Evolutionary conservation across 2,113 vertebrate genomes (phyloP), one percentile per base, ranked within the genome.

Genomic region (Capra hircus): DNA sequence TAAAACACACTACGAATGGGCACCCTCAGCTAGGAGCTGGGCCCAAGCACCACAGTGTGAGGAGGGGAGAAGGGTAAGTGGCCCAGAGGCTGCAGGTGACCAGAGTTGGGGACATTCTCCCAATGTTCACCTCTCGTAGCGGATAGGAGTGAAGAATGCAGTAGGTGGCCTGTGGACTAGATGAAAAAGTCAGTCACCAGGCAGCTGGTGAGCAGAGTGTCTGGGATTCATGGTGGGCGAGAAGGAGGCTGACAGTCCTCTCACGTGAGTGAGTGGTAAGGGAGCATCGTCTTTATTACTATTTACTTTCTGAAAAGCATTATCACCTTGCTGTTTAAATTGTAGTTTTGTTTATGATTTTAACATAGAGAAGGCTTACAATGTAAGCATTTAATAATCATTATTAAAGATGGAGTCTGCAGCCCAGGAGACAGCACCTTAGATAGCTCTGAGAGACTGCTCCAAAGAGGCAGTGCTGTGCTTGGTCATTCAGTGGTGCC

Each of bases 1-100:
- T 1, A 15, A n/a, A 8, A 33, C 2, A 15, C 1, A 1, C 5
- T 4, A 1, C 0, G 19, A n/a, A 23, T 1, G 0, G 9, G 30
- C 3, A 27, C 8, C 77, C 45, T 28, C 4, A 45, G 60, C 33
- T 23, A 6, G 60, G 52, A 74, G 52, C 2, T 30, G 28, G 52
- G 2, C 4, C 30, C 0, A 0, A n/a, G 0, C 17, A 1, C 28
- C 19, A 8, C 52, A 1, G 17, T 27, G 55, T 25, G n/a, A 12
- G 1, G 71, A 6, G 8, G 48, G 23, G 55, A 86, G 67, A 36
- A 30, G 57, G 88, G 43, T 55, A 33, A 6, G 3, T 10, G 87
- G 27, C 45, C 19, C n/a, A 33, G 7, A 43, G 53, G n/a, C 87
- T 19, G 33, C 59, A 52, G 27, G 36, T 6, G 36, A 57, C 1